phyloP scores from a whole-genome alignment of 1,140 invertebrate species.

The Caerostris extrusa region DNA sequence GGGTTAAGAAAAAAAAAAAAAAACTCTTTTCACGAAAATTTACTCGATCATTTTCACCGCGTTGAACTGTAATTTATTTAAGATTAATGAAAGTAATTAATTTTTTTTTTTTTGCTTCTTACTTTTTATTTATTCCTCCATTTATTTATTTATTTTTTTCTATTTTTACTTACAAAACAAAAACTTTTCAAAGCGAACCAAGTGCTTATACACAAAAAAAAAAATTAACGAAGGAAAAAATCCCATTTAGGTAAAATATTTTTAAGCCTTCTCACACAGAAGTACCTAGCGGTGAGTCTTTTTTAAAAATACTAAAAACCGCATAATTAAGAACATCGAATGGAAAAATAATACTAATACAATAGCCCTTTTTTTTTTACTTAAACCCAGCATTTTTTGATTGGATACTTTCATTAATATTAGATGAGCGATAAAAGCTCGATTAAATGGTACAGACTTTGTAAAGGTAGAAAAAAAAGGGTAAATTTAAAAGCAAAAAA shows the following conservation, averaged over 20 bases:
- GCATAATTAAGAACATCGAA: too few relatives aligned
- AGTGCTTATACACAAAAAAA: too few relatives aligned
- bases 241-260: slow-evolving; percentile 10
- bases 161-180: too few relatives aligned
- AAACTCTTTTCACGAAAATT: too few relatives aligned
- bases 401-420: slow-evolving; percentile 52
- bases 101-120: neutral
- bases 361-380: neutral
- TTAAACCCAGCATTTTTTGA: slow-evolving; percentile 41
- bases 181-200: too few relatives aligned
- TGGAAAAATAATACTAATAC: neutral
- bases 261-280: neutral
- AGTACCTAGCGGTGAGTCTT: too few relatives aligned
- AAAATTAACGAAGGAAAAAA: neutral
- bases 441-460: slow-evolving; percentile 68
- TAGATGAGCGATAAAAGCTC: slow-evolving; percentile 64
- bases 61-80: neutral
- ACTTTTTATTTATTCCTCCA: neutral
- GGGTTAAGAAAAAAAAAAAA: too few relatives aligned
- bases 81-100: slow-evolving; percentile 1
- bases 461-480: neutral
- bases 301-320: neutral
- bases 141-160: neutral
- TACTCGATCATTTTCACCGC: neutral
- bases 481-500: neutral